Base-by-base conservation (phyloP, 2,113 vertebrate genomes). In the Cavia porcellus region DNA sequence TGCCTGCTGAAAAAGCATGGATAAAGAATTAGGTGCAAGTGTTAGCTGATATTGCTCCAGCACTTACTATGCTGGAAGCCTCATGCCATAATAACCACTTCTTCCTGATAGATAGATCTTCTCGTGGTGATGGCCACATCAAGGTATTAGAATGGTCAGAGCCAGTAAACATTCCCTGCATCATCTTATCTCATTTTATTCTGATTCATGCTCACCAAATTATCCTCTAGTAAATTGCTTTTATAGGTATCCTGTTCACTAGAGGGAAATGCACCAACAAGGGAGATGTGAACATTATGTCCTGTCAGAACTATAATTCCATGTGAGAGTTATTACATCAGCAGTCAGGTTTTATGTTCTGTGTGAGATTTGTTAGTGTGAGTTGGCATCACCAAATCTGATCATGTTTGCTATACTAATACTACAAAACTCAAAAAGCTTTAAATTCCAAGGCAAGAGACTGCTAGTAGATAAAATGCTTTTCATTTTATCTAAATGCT, bases 221-320 rank as follows among this genome's bases (percentile, higher is more conserved):
- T 92, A 75, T 91, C 17, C 59, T 91, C 50, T 86, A 91, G 64
- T 86, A 77, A 92, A 74, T 59, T 85, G 14, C 52, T 50, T 74
- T 94, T 45, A 62, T 94, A 8, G 52, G 28, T 32, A 64, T n/a
- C 20, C 74, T 86, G 38, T 20, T 68, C 62, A 80, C 30, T 79
- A 87, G 61, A 66, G 47, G 68, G 47, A 50, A 55, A 57, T 32
- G 14, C 13, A 82, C 20, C 38, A 72, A n/a, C 77, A 82, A 42
- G 32, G 35, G 55, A 86, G 55, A 64, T 68, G 2, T 35, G 72
- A 74, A 93, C 66, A 93, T 52, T 93, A 32, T 97, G 57, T 90
- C 14, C 42, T 11, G 25, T 83, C 77, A 28, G 1, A n/a, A n/a
- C 57, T 38, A 86, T 64, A 86, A 96, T 68, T 89, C 45, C 35